phyloP scores from a whole-genome alignment of 1,140 invertebrate genomes.

The Drosophila sturtevanti region DNA sequence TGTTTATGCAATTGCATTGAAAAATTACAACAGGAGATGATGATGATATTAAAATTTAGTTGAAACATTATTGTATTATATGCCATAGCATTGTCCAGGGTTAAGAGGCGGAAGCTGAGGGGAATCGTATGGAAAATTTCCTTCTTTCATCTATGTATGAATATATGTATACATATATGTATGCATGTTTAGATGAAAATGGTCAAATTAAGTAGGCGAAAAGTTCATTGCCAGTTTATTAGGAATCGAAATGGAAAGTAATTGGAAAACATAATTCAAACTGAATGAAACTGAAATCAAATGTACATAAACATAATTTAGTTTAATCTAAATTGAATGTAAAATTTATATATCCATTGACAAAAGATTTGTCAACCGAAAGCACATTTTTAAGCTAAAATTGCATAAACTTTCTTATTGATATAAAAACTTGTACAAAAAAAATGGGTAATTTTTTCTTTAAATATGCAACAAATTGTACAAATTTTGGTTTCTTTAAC shows the following conservation, averaged over 20 bases:
- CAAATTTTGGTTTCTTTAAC: too few species aligned
- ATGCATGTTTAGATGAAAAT: too few species aligned
- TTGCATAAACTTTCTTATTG: too few species aligned
- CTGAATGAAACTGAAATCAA: neutral
- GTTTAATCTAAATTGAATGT: neutral
- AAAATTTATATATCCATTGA: too few species aligned
- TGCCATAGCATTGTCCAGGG: too few species aligned
- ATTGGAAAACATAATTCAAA: neutral
- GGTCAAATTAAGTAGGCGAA: neutral
- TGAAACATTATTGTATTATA: neutral
- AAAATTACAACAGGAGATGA: conserved; percentile 12
- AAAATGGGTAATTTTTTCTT: too few species aligned
- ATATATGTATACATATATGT: too few species aligned
- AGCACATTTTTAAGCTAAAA: too few species aligned
- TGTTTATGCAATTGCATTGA: conserved; percentile 45
- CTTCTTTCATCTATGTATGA: neutral
- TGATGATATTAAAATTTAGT: conserved; percentile 14
- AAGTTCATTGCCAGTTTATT: neutral
- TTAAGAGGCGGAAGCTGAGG: neutral
- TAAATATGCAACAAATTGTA: too few species aligned
- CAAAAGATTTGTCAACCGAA: too few species aligned
- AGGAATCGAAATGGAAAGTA: neutral
- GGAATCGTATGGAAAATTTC: neutral
- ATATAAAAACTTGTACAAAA: too few species aligned
- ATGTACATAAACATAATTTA: neutral